A percentile compares a stretch with the other conserved stretches of the same genome.
Evolutionary conservation across 2,797 vertebrate species (phyloP).

Genomic region (Tamandua tetradactyla): DNA sequence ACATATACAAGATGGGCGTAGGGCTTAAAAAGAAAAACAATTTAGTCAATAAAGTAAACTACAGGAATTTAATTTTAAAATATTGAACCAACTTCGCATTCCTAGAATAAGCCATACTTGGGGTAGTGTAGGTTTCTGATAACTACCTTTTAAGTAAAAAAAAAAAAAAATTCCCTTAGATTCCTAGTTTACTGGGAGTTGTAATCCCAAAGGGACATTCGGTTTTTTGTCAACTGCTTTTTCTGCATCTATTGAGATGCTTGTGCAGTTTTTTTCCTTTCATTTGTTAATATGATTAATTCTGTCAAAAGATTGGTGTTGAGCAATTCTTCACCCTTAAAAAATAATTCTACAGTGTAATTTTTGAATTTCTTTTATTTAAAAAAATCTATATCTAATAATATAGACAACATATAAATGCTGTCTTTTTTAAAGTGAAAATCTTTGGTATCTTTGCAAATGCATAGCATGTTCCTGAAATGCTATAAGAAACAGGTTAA

Average conservation of each 20-base stretch:
- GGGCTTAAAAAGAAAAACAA: neutral
- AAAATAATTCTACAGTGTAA: slow-evolving; percentile 5
- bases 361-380: neutral
- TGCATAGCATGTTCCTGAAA: neutral
- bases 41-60: neutral
- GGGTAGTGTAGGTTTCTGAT: neutral
- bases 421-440: neutral
- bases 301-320: neutral
- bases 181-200: neutral
- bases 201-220: neutral
- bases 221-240: neutral
- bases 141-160: neutral
- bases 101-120: neutral
- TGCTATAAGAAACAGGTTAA: neutral
- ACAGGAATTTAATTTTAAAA: neutral
- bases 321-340: neutral
- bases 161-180: neutral
- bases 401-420: neutral
- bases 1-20: neutral
- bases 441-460: neutral
- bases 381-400: neutral
- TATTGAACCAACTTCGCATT: neutral
- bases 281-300: neutral
- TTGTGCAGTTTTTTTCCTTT: neutral
- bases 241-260: neutral